Conservation (phyloP, 2,888 invertebrate species). For the Entomobrya multifasciata region DNA sequence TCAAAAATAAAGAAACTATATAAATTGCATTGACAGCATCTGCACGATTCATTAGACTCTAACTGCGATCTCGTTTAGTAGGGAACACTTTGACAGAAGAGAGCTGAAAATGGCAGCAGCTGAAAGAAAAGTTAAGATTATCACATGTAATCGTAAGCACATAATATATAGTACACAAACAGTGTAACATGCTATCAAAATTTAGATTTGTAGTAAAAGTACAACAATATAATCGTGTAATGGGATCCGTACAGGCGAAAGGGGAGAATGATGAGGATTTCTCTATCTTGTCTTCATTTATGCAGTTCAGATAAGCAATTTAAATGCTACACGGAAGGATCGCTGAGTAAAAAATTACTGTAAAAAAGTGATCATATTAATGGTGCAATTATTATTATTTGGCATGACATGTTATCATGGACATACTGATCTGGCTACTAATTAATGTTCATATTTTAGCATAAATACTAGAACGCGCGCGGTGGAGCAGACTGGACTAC, state of each 20-base stretch:
- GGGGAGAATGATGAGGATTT: constrained; percentile 46
- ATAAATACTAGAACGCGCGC: too few species aligned
- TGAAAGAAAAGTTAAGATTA: constrained; percentile 8
- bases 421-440: too few species aligned
- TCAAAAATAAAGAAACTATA: constrained; percentile 32
- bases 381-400: too few species aligned
- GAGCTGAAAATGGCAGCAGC: constrained; percentile 24
- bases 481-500: too few species aligned
- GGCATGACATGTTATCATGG: too few species aligned
- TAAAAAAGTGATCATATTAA: too few species aligned
- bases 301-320: too few species aligned
- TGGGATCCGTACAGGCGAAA: constrained; percentile 36
- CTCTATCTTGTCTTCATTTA: too few species aligned
- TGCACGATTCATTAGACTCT: constrained; percentile 61
- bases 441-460: too few species aligned
- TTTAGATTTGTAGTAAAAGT: constrained; percentile 29
- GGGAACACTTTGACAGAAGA: constrained; percentile 22
- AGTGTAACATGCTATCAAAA: constrained; percentile 16
- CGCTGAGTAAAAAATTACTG: too few species aligned
- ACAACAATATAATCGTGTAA: constrained; percentile 12
- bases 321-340: too few species aligned
- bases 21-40: constrained; percentile 55
- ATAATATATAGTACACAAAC: neutral
- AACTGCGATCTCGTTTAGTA: constrained; percentile 65
- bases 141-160: neutral